Conservation (phyloP, 1,140 invertebrate species). For the Eciton burchellii region DNA sequence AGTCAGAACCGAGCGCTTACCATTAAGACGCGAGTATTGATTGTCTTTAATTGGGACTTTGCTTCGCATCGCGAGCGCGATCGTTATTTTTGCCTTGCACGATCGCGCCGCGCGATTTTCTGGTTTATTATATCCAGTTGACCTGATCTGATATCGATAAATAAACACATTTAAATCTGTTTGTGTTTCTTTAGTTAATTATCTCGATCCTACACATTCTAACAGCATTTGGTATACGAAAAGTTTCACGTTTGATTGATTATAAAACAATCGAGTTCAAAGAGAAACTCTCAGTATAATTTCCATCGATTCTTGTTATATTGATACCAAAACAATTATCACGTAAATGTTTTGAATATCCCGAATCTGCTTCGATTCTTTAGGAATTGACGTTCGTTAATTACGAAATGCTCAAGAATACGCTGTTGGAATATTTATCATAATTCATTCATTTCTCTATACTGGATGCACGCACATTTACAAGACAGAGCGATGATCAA, state of each 20-base stretch:
- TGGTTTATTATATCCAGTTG: conserved; percentile 50
- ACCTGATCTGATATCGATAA: conserved; percentile 52
- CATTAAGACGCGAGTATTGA: conserved; percentile 18
- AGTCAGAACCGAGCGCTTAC: conserved; percentile 25
- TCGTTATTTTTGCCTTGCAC: conserved; percentile 28
- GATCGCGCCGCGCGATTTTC: conserved; percentile 22
- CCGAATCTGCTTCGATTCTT: not conserved
- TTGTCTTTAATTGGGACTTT: conserved; percentile 40
- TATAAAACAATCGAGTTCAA: not conserved
- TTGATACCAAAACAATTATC: not conserved
- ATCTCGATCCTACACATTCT: too few relatives aligned
- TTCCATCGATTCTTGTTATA: not conserved
- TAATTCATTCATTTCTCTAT: not conserved
- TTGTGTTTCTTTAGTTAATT: conserved; percentile 33
- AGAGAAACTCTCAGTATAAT: conserved; percentile 7
- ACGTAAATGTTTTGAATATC: not conserved
- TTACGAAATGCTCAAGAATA: not conserved
- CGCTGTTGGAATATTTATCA: not conserved
- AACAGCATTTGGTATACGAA: not conserved
- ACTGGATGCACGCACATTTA: not conserved
- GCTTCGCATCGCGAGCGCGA: not conserved
- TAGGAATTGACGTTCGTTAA: not conserved
- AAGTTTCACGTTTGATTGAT: not conserved
- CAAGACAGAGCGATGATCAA: not conserved
- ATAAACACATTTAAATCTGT: conserved; percentile 30